Evolutionary conservation across 2,797 vertebrate genomes (phyloP).

Genomic region (Rachycentron canadum): DNA sequence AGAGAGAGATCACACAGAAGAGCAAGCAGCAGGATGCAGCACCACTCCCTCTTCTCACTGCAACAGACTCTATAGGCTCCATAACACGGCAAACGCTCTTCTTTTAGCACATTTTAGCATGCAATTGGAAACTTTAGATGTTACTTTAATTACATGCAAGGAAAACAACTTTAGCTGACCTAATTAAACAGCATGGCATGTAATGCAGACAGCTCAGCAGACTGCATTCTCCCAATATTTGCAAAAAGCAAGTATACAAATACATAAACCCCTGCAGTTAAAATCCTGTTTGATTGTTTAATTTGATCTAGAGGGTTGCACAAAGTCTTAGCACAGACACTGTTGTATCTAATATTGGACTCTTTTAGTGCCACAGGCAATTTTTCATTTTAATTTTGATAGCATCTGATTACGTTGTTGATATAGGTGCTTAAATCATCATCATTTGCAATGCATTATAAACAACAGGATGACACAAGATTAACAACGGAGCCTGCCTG

Average conservation of each 20-base stretch:
- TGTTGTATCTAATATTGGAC: slow-evolving; percentile 19
- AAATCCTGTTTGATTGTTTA: slow-evolving; percentile 10
- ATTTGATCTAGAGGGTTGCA: slow-evolving; percentile 8
- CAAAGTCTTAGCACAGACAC: not conserved
- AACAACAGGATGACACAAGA: slow-evolving; percentile 54
- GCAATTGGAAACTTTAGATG: not conserved
- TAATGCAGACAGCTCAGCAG: not conserved
- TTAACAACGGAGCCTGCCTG: slow-evolving; percentile 38
- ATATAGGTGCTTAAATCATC: slow-evolving; percentile 48
- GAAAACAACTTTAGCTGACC: not conserved
- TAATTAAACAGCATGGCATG: not conserved
- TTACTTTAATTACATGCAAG: not conserved
- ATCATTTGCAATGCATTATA: slow-evolving; percentile 49
- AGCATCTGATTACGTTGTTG: slow-evolving; percentile 48
- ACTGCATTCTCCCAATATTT: not conserved
- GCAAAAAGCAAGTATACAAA: not conserved
- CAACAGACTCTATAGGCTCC: slow-evolving; percentile 8
- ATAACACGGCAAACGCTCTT: slow-evolving; percentile 17
- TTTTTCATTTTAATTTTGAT: slow-evolving; percentile 49
- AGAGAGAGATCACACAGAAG: slow-evolving; percentile 15
- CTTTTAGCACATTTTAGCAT: not conserved
- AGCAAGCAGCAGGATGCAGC: slow-evolving; percentile 45
- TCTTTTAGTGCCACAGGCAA: slow-evolving; percentile 12
- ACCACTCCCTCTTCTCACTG: slow-evolving; percentile 35
- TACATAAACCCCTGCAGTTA: not conserved